Base-by-base conservation (phyloP, 2,113 vertebrate species). In the Trematomus loennbergii region DNA sequence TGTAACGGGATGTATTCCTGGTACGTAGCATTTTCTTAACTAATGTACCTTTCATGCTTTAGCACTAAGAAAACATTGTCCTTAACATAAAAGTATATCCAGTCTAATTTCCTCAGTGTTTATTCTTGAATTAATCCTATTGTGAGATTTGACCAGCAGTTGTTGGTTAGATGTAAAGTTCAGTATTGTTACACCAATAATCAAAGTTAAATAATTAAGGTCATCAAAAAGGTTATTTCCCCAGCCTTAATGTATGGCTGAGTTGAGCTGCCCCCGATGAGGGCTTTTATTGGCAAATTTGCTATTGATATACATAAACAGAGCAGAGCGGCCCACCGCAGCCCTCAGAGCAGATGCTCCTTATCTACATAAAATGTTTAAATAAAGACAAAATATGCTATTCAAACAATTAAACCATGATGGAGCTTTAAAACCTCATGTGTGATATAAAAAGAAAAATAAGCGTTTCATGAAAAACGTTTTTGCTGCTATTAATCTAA, bases 281-380 rank as follows among this genome's bases (percentile, higher is more conserved):
- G 3, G 12, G n/a, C 74, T 78, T 75, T 12, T 68, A 43, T 75
- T 83, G 83, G 68, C 63, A 73, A 63, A 75, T 50, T 74, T 81
- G 59, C 72, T 64, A 53, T 80, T 79, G 58, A 84, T 86, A 87
- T 65, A 81, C 66, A 83, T 84, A 79, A 78, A 79, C 36, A 25
- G 36, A 75, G 60, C 68, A 64, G 66, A 79, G 60, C 72, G 18
- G 17, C 78, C 64, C 78, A 60, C 57, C 68, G 60, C 76, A 71
- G 4, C 79, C 85, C 82, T 85, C 52, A 36, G 68, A 74, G 59
- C 87, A 88, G 82, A 85, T 87, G 78, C 72, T 84, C 17, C 73
- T 87, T 62, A 77, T 87, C 73, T 45, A n/a, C 66, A 61, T 54
- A 64, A 84, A 78, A 87, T 77, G 15, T 88, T 61, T 85, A 76